Conservation (phyloP, 2,797 vertebrate species). For the Alfaro cultratus region DNA sequence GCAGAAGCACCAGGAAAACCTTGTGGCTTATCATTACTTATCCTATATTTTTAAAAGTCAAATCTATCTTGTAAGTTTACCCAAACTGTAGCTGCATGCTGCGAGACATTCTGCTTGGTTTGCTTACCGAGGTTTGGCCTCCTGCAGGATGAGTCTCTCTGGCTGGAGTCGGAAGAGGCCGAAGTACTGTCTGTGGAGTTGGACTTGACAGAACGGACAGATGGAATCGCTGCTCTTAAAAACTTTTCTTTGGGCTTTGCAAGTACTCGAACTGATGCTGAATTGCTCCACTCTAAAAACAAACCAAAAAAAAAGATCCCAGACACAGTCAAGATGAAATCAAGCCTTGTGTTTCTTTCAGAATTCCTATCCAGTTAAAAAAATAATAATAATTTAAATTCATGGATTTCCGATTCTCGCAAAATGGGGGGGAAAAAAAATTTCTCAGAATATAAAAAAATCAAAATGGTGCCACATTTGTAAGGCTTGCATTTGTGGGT, state of each 20-base stretch:
- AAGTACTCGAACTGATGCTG: conserved; percentile 58
- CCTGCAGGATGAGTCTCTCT: conserved; percentile 58
- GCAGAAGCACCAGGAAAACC: conserved; percentile 10
- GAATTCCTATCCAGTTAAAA: neutral
- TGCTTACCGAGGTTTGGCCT: conserved; percentile 69
- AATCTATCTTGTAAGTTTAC: neutral
- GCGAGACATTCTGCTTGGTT: neutral
- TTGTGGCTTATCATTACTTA: neutral
- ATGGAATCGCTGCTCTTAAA: conserved; percentile 58
- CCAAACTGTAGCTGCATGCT: neutral
- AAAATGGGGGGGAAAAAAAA: neutral
- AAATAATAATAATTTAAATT: neutral
- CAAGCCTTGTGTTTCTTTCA: neutral
- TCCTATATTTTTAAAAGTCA: neutral
- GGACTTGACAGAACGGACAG: conserved; percentile 71
- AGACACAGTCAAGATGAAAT: neutral
- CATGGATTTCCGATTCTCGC: neutral
- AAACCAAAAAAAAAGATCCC: conserved; percentile 21
- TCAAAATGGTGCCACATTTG: neutral
- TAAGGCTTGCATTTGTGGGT: neutral
- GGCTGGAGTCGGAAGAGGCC: conserved; percentile 71
- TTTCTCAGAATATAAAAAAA: neutral
- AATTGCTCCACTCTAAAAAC: conserved; percentile 84
- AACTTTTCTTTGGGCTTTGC: conserved; percentile 57
- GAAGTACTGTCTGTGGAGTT: conserved; percentile 80